A percentile compares a stretch with the other conserved stretches of the same genome.
phyloP scores from a whole-genome alignment of 2,797 vertebrate species.

The Anolis apletophallus region DNA sequence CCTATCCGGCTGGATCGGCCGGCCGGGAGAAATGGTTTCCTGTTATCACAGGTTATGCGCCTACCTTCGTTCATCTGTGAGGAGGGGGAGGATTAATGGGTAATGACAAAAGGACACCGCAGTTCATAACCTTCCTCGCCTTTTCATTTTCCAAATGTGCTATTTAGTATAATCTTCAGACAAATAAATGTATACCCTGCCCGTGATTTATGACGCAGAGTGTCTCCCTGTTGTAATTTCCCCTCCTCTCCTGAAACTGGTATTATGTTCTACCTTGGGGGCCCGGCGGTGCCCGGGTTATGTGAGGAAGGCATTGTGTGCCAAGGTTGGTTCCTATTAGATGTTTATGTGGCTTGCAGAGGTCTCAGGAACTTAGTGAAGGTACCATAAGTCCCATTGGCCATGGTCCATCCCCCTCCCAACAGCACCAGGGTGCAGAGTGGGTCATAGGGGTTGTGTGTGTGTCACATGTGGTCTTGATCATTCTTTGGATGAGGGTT shows the following conservation, averaged over 20 bases:
- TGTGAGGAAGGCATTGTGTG: too few species aligned
- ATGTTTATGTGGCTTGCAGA: too few species aligned
- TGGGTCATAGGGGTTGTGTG: too few species aligned
- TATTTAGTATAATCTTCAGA: slow-evolving; percentile 65
- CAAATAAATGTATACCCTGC: slow-evolving; percentile 14
- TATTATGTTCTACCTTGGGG: too few species aligned
- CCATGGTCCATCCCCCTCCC: too few species aligned
- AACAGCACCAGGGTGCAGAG: too few species aligned
- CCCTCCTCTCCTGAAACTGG: not conserved
- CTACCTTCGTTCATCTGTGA: slow-evolving; percentile 63
- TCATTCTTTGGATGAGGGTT: too few species aligned
- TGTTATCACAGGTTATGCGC: slow-evolving; percentile 60
- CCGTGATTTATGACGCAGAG: not conserved
- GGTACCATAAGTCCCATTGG: too few species aligned
- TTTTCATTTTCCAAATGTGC: not conserved
- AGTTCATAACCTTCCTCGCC: slow-evolving; percentile 64
- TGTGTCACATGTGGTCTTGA: too few species aligned
- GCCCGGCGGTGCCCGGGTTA: too few species aligned
- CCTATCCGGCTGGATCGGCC: slow-evolving; percentile 39
- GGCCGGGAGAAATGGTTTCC: slow-evolving; percentile 57
- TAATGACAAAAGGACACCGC: slow-evolving; percentile 59
- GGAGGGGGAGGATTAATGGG: slow-evolving; percentile 62
- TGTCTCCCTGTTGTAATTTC: not conserved
- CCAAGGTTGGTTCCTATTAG: too few species aligned
- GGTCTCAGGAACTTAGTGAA: too few species aligned